Evolutionary conservation across 2,797 vertebrate genomes (phyloP), one percentile per base, ranked within the genome.

Genomic region (Semotilus atromaculatus): DNA sequence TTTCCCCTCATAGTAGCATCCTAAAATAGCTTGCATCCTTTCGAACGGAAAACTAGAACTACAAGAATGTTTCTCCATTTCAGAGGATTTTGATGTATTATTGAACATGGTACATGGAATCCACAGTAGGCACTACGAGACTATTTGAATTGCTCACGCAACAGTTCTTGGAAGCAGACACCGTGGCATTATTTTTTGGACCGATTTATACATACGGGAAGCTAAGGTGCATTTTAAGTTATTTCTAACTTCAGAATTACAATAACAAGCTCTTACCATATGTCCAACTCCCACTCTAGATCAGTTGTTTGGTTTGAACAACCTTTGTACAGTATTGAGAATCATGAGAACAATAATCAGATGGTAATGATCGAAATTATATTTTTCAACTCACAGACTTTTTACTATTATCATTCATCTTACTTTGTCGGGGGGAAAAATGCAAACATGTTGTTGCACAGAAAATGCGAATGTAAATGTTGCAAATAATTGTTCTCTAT

Each of bases 401-500:
- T 34, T 21, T 14, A 14, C 38, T 29, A n/a, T 38, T 29, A 7
- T 76, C 48, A 77, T 77, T 74, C 48, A 58, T 84, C 72, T 84
- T 58, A 31, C n/a, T 74, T 11, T 38, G 9, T 38, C 6, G 4
- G 4, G 1, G 2, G 2, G 5, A 19, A 67, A 34, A 81, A 23
- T 53, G n/a, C 36, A 67, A 48, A 34, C 3, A 31, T 51, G 29
- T 74, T 73, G 40, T 73, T 36, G 21, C 31, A 29, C 16, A 73
- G 23, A 75, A 83, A 55, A 40, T 67, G n/a, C 58, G 19, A 74
- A 31, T 66, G 26, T 36, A 48, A 77, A 77, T 66, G 58, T 66
- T 53, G 60, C 81, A 67, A 86, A 66, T 71, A 79, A 86, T 79
- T 81, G 77, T 85, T 74, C 58, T 72, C 80, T 87, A 87, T 80